phyloP scores from a whole-genome alignment of 2,113 vertebrate species.

The Nipponia nippon region DNA sequence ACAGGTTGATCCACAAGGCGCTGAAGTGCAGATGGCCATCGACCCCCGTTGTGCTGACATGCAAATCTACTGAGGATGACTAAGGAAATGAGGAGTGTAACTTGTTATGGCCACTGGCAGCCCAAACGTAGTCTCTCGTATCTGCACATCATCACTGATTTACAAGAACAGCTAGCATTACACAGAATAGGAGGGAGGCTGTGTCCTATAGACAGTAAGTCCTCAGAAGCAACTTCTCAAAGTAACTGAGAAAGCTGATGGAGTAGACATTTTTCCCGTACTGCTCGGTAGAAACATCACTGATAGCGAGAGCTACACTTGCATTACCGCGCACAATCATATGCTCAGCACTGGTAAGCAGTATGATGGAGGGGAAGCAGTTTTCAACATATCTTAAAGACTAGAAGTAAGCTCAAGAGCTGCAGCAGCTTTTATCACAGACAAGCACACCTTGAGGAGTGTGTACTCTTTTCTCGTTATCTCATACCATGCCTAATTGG shows the following conservation, averaged over 20 bases:
- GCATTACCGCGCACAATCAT: fast-evolving
- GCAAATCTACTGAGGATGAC: not conserved
- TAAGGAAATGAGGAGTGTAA: fast-evolving
- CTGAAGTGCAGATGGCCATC: not conserved
- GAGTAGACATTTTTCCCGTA: not conserved
- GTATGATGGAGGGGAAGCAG: not conserved
- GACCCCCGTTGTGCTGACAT: not conserved
- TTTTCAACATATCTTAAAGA: not conserved
- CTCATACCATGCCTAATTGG: not conserved
- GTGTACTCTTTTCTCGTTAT: not conserved
- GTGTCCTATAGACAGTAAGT: not conserved
- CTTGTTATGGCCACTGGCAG: not conserved
- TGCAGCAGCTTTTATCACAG: not conserved
- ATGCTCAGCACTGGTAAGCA: no score
- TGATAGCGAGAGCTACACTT: not conserved
- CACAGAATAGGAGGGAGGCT: not conserved
- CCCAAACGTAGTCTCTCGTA: not conserved
- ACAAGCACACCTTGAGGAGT: not conserved
- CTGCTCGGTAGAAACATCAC: not conserved
- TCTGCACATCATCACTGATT: not conserved
- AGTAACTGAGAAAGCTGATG: not conserved
- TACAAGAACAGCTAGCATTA: not conserved
- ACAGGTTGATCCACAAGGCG: not conserved
- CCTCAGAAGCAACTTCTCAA: not conserved
- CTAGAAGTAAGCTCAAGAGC: not conserved